Evolutionary conservation across 2,113 vertebrate species (phyloP).

Genomic region (Jacana jacana): DNA sequence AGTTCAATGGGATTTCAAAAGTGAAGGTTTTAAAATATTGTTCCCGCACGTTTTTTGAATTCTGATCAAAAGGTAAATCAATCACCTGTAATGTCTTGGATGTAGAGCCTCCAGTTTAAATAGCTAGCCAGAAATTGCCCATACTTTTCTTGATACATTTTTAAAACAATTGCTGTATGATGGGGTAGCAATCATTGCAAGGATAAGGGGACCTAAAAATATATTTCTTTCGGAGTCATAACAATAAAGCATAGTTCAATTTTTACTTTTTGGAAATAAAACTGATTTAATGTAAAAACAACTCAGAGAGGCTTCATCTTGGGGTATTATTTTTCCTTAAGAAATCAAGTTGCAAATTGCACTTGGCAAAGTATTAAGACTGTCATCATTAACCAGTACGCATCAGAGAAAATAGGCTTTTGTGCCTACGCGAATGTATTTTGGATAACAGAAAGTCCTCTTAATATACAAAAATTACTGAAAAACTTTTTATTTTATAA

Average conservation of each 20-base stretch:
- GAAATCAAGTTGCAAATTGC: slow-evolving; percentile 42
- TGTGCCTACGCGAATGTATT: slow-evolving; percentile 32
- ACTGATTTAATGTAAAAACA: slow-evolving; percentile 47
- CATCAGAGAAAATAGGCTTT: slow-evolving; percentile 45
- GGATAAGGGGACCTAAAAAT: slow-evolving; percentile 34
- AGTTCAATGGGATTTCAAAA: slow-evolving; percentile 53
- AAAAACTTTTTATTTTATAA: slow-evolving; percentile 22
- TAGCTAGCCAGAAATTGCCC: slow-evolving; percentile 47
- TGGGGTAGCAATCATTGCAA: slow-evolving; percentile 29
- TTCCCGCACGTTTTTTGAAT: slow-evolving; percentile 44
- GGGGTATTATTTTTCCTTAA: slow-evolving; percentile 62
- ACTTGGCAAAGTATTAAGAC: slow-evolving; percentile 31
- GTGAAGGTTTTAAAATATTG: slow-evolving; percentile 22
- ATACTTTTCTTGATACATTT: slow-evolving; percentile 37
- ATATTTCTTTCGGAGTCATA: slow-evolving; percentile 53
- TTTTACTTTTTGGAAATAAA: slow-evolving; percentile 57
- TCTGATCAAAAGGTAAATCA: slow-evolving; percentile 35
- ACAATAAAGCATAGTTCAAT: slow-evolving; percentile 39
- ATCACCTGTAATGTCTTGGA: slow-evolving; percentile 8
- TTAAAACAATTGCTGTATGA: slow-evolving; percentile 64
- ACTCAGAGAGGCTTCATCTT: slow-evolving; percentile 19
- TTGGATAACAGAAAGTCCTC: slow-evolving; percentile 5
- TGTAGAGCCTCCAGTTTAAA: slow-evolving; percentile 20
- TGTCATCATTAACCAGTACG: slow-evolving; percentile 40
- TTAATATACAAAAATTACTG: background rate